Conservation (phyloP, 2,113 vertebrate species). For the Empidonax traillii region DNA sequence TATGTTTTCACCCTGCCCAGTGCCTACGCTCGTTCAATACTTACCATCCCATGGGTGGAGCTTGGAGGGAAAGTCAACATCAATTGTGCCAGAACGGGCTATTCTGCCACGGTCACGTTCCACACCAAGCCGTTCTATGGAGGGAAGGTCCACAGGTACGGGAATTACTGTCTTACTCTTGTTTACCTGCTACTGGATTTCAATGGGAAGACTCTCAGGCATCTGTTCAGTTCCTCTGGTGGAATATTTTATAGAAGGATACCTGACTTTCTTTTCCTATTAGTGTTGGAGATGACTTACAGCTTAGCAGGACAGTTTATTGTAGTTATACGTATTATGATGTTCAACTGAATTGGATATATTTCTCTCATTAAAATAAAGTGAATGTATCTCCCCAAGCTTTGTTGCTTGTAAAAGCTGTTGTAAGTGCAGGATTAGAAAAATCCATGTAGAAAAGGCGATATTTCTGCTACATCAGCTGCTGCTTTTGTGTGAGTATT, state of each 20-base stretch:
- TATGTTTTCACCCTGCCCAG: constrained; percentile 94
- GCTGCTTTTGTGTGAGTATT: neutral
- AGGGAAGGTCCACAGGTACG: constrained; percentile 93
- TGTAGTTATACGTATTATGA: neutral
- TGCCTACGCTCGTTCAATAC: constrained; percentile 95
- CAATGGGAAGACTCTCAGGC: neutral
- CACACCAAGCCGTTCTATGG: constrained; percentile 97
- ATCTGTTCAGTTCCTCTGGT: neutral
- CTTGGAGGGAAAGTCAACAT: constrained; percentile 94
- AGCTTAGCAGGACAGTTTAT: neutral
- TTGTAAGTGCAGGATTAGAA: neutral
- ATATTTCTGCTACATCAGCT: neutral
- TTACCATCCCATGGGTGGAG: constrained; percentile 96
- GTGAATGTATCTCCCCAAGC: neutral
- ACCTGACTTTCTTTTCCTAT: neutral
- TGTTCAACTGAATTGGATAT: neutral
- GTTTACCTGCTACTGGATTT: neutral
- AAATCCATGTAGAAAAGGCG: neutral
- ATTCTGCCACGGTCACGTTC: constrained; percentile 89
- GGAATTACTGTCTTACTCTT: neutral
- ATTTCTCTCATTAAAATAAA: neutral
- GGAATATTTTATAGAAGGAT: neutral
- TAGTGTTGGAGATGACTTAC: neutral
- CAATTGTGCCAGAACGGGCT: constrained; percentile 88
- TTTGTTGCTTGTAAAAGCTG: neutral